phyloP scores from a whole-genome alignment of 2,888 invertebrate genomes.

The Sinohyriopsis cumingii region DNA sequence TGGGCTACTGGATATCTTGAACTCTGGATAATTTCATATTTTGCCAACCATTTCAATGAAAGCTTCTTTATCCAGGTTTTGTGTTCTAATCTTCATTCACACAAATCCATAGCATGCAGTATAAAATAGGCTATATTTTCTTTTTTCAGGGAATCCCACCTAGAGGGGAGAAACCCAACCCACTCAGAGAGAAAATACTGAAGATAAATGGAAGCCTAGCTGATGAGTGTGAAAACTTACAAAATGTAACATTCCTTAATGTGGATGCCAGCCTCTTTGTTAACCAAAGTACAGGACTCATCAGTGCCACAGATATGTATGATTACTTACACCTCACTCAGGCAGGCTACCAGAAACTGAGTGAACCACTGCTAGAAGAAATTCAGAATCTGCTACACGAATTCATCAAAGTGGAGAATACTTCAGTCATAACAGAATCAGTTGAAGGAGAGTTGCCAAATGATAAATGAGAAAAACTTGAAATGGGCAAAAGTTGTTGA shows the following conservation, averaged over 20 bases:
- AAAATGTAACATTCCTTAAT: constrained; percentile 83
- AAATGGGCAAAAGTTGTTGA: too few species aligned
- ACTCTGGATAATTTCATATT: too few species aligned
- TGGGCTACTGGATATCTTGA: too few species aligned
- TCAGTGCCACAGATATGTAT: constrained; percentile 92
- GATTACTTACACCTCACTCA: constrained; percentile 90
- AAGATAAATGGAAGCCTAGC: constrained; percentile 84
- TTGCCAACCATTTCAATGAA: too few species aligned
- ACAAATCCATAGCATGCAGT: not conserved
- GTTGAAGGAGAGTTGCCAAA: too few species aligned
- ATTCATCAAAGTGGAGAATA: constrained; percentile 62
- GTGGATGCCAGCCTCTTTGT: constrained; percentile 81
- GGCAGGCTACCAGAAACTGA: constrained; percentile 84
- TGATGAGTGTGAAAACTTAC: constrained; percentile 76
- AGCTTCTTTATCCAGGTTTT: not conserved
- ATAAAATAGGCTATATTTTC: constrained; percentile 1
- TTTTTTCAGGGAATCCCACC: constrained; percentile 86
- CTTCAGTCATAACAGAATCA: constrained; percentile 29
- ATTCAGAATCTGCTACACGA: constrained; percentile 61
- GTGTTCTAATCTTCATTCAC: not conserved
- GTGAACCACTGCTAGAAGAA: constrained; percentile 68
- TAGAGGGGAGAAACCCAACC: constrained; percentile 88
- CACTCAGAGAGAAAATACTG: constrained; percentile 83
- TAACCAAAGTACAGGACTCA: constrained; percentile 75
- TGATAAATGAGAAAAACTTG: too few species aligned